A percentile compares a stretch with the other conserved stretches of the same genome.
Conservation (phyloP, 2,888 invertebrate genomes). For the Poecilobothrus nobilitatus region DNA sequence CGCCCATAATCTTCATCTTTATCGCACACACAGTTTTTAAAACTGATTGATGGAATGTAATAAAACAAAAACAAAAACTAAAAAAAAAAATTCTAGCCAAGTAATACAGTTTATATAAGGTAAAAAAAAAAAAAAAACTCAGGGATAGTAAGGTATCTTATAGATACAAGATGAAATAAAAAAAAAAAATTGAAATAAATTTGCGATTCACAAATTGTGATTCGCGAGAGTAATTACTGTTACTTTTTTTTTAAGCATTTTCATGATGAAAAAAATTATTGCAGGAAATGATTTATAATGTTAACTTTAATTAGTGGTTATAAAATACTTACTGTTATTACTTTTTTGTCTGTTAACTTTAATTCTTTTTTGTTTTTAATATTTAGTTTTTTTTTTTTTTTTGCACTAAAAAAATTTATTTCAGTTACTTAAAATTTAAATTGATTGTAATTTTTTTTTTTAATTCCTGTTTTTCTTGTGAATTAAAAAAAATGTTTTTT, state of each 20-base stretch:
- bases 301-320: background rate
- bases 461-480: too few relatives aligned
- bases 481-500: too few relatives aligned
- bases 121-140: background rate
- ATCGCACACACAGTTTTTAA: background rate
- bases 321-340: background rate
- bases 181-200: background rate
- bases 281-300: background rate
- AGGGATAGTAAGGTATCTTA: background rate
- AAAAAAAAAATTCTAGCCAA: background rate
- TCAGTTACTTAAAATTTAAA: too few relatives aligned
- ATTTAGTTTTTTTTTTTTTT: too few relatives aligned
- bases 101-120: background rate
- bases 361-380: too few relatives aligned
- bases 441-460: too few relatives aligned
- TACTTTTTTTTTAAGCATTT: background rate
- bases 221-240: background rate
- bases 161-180: background rate
- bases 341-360: too few relatives aligned
- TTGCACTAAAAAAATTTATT: too few relatives aligned
- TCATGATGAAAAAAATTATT: background rate
- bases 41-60: slow-evolving; percentile 6
- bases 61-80: background rate
- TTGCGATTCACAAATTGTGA: background rate
- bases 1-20: slow-evolving; percentile 5